These are phyloP conservation scores for Peromyscus melanophrys DNA, from an alignment of 2,797 vertebrate species.

Conservation along the genomic window DNA sequence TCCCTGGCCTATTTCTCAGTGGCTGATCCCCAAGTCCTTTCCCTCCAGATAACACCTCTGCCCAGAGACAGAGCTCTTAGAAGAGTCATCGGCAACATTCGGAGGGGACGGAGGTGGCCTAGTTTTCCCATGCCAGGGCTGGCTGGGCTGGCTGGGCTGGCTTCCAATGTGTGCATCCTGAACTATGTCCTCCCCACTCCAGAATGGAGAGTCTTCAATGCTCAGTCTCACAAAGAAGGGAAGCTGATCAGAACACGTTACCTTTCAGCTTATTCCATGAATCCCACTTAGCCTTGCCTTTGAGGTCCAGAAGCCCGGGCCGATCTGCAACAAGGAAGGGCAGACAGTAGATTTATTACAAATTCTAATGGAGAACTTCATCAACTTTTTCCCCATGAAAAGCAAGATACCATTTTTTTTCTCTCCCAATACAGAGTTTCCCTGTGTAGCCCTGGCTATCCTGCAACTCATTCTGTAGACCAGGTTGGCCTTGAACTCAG, in stretches of 20 bases:
- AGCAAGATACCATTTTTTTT: not conserved
- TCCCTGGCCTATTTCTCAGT: not conserved
- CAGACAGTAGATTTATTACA: constrained; percentile 27
- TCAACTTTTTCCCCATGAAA: not conserved
- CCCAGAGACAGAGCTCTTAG: constrained; percentile 29
- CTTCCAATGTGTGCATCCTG: not conserved
- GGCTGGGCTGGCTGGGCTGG: not conserved
- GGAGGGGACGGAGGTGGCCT: constrained; percentile 51
- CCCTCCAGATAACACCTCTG: not conserved
- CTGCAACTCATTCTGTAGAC: not conserved
- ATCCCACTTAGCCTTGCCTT: constrained; percentile 96
- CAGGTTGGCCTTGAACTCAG: not conserved
- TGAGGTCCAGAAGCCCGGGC: constrained; percentile 94
- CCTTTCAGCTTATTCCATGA: constrained; percentile 94
- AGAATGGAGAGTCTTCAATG: not conserved
- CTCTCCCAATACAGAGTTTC: not conserved
- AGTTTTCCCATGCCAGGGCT: not conserved
- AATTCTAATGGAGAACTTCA: not conserved
- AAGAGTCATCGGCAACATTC: not conserved
- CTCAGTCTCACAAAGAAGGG: not conserved
- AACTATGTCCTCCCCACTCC: not conserved
- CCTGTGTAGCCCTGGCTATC: not conserved
- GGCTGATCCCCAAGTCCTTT: not conserved
- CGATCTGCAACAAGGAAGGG: constrained; percentile 88
- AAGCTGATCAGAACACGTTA: constrained; percentile 72